These are phyloP conservation scores for Apodemia duryi DNA, from an alignment of 2,888 invertebrate genomes.

Conservation along the genomic window DNA sequence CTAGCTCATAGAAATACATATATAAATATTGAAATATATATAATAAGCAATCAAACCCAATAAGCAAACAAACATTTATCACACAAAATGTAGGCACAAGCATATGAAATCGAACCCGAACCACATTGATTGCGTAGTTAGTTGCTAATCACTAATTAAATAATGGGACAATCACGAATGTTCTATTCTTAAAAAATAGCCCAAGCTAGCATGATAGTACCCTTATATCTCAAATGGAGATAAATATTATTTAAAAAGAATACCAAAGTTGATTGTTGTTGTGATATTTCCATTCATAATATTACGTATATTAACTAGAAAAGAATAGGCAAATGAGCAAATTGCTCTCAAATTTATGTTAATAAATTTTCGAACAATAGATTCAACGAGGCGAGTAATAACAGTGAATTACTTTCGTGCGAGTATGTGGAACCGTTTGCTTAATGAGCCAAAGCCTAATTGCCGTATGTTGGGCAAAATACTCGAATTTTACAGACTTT, in stretches of 20 bases:
- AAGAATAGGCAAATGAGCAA: constrained; percentile 4
- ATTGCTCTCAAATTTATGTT: constrained; percentile 15
- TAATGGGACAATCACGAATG: no score
- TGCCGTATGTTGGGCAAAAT: neutral
- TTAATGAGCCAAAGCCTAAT: constrained; percentile 9
- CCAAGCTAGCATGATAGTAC: no score
- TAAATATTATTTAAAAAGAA: neutral
- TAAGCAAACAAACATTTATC: no score
- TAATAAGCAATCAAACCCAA: no score
- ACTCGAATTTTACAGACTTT: neutral
- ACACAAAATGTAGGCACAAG: no score
- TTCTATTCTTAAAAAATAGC: no score
- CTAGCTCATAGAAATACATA: no score
- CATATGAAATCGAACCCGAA: no score
- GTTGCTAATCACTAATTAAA: no score
- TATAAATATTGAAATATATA: no score
- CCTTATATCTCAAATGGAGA: no score
- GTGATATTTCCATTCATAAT: neutral
- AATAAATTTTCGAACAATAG: constrained; percentile 26
- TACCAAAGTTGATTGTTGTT: neutral
- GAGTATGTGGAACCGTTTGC: constrained; percentile 14
- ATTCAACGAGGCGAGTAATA: constrained; percentile 30
- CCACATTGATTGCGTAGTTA: no score
- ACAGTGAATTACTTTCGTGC: constrained; percentile 25
- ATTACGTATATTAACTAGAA: constrained; percentile 6